Evolutionary conservation across 2,797 vertebrate genomes (phyloP).

Genomic region (Intellagama lesueurii): DNA sequence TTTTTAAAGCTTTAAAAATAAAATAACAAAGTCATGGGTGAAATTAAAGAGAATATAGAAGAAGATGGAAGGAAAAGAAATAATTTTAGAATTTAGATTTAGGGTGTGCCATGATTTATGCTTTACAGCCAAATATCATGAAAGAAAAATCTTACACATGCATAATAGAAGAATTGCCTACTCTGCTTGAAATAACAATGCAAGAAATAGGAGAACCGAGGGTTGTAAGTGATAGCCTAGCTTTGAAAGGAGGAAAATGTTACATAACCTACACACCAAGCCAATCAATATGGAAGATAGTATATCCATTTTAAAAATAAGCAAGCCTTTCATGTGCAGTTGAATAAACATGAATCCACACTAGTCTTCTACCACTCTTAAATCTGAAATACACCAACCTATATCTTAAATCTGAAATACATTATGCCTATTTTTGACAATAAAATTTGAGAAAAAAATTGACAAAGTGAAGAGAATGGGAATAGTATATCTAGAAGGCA

Average conservation of each 20-base stretch:
- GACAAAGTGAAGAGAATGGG: not conserved
- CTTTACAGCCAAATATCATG: constrained; percentile 12
- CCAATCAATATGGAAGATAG: not conserved
- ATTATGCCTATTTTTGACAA: not conserved
- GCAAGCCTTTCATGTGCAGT: not conserved
- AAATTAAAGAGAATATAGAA: constrained; percentile 32
- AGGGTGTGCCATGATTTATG: not conserved
- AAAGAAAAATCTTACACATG: not conserved
- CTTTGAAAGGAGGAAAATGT: too few relatives aligned
- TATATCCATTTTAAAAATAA: not conserved
- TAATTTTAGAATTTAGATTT: not conserved
- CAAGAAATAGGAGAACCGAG: fast-evolving
- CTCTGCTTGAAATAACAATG: constrained; percentile 11
- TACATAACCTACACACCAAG: not conserved
- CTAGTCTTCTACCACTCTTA: not conserved
- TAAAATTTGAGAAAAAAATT: not conserved
- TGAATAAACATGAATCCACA: not conserved
- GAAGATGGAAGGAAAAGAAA: constrained; percentile 17
- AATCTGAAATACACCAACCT: not conserved
- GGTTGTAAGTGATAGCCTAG: not conserved
- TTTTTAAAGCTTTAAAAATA: constrained; percentile 45
- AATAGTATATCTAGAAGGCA: not conserved
- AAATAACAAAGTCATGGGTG: constrained; percentile 18
- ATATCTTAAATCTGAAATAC: not conserved
- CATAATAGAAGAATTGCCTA: too few relatives aligned